These are phyloP conservation scores for Chiroxiphia lanceolata DNA, from an alignment of 2,797 vertebrate species.

Conservation along the genomic window DNA sequence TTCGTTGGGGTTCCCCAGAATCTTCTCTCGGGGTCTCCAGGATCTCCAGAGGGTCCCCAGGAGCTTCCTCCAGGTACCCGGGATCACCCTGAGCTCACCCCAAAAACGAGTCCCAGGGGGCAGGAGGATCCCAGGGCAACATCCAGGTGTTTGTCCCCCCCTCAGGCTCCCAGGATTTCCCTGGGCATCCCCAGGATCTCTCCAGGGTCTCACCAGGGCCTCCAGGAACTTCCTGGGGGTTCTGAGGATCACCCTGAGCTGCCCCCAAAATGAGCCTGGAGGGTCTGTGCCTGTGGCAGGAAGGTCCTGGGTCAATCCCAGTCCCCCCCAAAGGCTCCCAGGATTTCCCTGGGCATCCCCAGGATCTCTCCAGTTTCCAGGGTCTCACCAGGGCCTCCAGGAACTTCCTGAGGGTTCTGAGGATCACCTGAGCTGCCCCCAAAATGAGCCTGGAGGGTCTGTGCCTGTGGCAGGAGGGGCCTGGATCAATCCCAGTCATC, in stretches of 20 bases:
- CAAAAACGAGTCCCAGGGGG: background rate
- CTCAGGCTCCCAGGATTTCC: no score
- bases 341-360: background rate
- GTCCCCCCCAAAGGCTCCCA: background rate
- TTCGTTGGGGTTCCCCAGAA: background rate
- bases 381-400: no score
- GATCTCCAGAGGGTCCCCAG: background rate
- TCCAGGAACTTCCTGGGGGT: no score
- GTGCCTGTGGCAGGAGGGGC: background rate
- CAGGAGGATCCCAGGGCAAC: no score
- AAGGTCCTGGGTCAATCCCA: background rate
- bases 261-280: background rate
- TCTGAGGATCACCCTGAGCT: background rate
- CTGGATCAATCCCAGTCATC: background rate
- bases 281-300: fast-evolving
- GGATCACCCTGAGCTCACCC: background rate
- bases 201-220: no score
- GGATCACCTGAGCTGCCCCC: background rate
- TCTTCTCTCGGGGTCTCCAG: background rate
- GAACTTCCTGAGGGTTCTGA: no score
- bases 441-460: background rate
- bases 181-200: no score
- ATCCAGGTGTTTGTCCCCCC: no score
- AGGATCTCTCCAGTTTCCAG: no score
- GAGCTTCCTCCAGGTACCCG: background rate